Evolutionary conservation across 2,113 vertebrate species (phyloP).

Genomic region (Gymnocephalus cernua): DNA sequence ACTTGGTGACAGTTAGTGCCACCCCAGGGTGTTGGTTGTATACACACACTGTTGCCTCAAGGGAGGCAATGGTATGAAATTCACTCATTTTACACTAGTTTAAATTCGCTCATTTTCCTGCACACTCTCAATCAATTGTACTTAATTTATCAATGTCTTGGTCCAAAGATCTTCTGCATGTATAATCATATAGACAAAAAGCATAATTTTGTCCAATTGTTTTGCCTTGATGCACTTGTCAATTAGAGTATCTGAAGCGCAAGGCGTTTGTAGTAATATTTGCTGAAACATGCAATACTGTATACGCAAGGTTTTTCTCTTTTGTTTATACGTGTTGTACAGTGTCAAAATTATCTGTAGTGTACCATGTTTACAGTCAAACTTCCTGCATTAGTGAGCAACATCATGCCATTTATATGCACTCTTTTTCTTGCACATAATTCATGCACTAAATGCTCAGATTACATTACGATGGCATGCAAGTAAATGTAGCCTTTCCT

Average conservation of each 20-base stretch:
- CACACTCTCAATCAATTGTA: neutral
- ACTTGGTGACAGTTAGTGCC: slow-evolving; percentile 57
- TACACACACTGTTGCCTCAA: slow-evolving; percentile 30
- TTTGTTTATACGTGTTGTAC: neutral
- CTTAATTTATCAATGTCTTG: neutral
- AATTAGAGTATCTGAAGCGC: neutral
- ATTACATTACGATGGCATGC: neutral
- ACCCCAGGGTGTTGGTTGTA: slow-evolving; percentile 37
- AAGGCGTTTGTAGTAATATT: neutral
- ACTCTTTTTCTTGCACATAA: neutral
- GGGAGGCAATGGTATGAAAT: neutral
- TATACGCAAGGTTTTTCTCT: neutral
- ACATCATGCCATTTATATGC: neutral
- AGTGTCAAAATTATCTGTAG: neutral
- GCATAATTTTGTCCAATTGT: neutral
- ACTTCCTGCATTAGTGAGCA: neutral
- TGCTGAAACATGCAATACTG: neutral
- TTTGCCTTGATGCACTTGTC: neutral
- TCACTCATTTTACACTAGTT: neutral
- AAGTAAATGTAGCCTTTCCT: neutral
- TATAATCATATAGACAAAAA: neutral
- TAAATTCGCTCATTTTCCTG: no score
- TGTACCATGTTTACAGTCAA: neutral
- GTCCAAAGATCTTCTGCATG: neutral
- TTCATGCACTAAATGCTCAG: neutral